Evolutionary conservation across 2,113 vertebrate species (phyloP).

Genomic region (Thryonomys swinderianus): DNA sequence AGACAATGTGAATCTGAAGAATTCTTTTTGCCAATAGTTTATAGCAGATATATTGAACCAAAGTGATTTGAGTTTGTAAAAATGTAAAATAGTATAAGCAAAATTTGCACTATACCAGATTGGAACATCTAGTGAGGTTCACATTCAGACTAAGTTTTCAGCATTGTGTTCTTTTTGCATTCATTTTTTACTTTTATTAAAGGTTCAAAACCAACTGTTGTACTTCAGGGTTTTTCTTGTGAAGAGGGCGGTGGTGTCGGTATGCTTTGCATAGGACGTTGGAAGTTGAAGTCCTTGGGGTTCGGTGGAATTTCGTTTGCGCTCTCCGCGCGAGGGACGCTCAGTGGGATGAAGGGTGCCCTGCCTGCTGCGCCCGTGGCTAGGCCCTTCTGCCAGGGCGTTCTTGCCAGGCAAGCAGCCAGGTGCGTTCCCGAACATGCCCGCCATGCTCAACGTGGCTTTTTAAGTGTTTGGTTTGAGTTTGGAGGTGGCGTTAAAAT

Average conservation of each 20-base stretch:
- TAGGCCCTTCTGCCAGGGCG: not conserved
- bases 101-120: constrained; percentile 84
- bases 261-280: not conserved
- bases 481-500: not conserved
- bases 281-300: no score
- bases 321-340: not conserved
- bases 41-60: constrained; percentile 84
- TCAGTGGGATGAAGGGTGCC: no score
- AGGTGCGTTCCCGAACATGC: not conserved
- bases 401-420: not conserved
- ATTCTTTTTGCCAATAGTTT: constrained; percentile 86
- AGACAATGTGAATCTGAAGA: constrained; percentile 82
- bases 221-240: constrained; percentile 59
- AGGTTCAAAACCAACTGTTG: constrained; percentile 84
- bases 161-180: constrained; percentile 83
- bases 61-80: constrained; percentile 84
- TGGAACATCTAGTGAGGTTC: constrained; percentile 79
- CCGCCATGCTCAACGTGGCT: not conserved
- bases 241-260: not conserved
- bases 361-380: fast-evolving
- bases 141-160: constrained; percentile 82
- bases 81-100: constrained; percentile 68
- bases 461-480: not conserved
- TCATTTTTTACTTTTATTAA: constrained; percentile 89
- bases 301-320: no score